Evolutionary conservation across 1,140 invertebrate species (phyloP).

Genomic region (Magallana ariakensis): DNA sequence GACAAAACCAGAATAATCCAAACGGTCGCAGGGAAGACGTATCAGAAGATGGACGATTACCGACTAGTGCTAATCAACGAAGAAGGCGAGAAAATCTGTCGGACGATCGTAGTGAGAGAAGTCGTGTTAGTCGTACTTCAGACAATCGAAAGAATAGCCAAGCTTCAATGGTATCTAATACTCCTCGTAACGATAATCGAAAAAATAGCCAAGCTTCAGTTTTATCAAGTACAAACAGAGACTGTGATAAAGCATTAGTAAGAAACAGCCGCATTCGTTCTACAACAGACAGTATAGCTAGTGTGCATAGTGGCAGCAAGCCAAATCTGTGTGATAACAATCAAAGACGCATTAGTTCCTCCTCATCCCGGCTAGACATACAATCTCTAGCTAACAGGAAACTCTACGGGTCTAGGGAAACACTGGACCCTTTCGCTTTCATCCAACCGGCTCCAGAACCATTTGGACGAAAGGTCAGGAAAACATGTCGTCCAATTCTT

Average conservation of each 20-base stretch:
- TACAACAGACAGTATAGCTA: conserved; percentile 42
- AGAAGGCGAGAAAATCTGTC: conserved; percentile 45
- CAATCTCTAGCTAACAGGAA: not conserved
- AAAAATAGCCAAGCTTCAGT: conserved; percentile 22
- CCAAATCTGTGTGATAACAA: conserved; percentile 40
- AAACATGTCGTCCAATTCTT: conserved; percentile 55
- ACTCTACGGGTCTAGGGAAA: conserved; percentile 11
- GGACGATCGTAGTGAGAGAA: conserved; percentile 52
- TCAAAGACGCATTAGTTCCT: conserved; percentile 40
- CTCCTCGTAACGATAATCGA: not conserved
- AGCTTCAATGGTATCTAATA: conserved; percentile 24
- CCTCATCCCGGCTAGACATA: conserved; percentile 12
- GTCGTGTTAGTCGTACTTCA: conserved; percentile 45
- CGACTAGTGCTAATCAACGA: not conserved
- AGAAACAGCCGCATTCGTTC: conserved; percentile 6
- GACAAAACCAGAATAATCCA: conserved; percentile 14
- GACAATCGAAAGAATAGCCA: conserved; percentile 30
- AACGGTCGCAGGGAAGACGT: not conserved
- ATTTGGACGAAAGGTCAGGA: conserved; percentile 50
- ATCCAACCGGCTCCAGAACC: conserved; percentile 59
- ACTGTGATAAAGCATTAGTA: conserved; percentile 19
- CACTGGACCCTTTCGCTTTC: conserved; percentile 53
- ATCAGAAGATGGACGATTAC: not conserved
- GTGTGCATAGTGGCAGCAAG: conserved; percentile 47
- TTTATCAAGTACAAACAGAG: conserved; percentile 42